These are phyloP conservation scores for Simalia tracyae DNA, from an alignment of 2,797 vertebrate species.

Conservation along the genomic window DNA sequence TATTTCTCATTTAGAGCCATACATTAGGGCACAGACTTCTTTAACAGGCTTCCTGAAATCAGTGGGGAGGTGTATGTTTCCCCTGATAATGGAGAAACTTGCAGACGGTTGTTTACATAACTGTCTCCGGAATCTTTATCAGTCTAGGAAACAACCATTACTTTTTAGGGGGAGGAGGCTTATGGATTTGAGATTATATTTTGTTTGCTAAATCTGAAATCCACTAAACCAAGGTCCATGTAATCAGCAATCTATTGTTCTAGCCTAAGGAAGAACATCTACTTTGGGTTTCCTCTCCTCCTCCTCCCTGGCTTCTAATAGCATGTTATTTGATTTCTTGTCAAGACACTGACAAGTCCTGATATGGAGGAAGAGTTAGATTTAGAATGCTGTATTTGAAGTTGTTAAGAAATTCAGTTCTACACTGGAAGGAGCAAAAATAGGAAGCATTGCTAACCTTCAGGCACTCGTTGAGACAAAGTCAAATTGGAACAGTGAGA, in stretches of 20 bases:
- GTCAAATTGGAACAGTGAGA: not conserved
- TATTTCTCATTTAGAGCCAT: not conserved
- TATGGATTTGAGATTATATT: not conserved
- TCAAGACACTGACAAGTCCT: not conserved
- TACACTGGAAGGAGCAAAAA: not conserved
- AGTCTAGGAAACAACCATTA: not conserved
- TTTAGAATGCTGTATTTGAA: not conserved
- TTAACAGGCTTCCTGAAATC: not conserved
- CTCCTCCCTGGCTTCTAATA: not conserved
- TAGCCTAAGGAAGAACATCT: not conserved
- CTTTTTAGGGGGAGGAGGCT: not conserved
- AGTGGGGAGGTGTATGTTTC: not conserved
- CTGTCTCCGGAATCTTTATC: not conserved
- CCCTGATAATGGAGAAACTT: not conserved
- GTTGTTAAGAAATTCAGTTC: not conserved
- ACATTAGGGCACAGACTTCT: not conserved
- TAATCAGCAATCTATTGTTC: not conserved
- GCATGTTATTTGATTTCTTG: not conserved
- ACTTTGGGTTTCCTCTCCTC: not conserved
- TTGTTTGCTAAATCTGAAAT: not conserved
- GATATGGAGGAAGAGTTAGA: not conserved
- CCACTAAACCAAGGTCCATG: not conserved
- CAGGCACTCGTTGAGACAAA: not conserved
- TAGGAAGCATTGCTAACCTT: not conserved
- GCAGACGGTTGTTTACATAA: not conserved